Percentiles rank a stretch among this genome's conserved stretches.
phyloP scores from a whole-genome alignment of 2,113 vertebrate species.

The Halichoeres trimaculatus region DNA sequence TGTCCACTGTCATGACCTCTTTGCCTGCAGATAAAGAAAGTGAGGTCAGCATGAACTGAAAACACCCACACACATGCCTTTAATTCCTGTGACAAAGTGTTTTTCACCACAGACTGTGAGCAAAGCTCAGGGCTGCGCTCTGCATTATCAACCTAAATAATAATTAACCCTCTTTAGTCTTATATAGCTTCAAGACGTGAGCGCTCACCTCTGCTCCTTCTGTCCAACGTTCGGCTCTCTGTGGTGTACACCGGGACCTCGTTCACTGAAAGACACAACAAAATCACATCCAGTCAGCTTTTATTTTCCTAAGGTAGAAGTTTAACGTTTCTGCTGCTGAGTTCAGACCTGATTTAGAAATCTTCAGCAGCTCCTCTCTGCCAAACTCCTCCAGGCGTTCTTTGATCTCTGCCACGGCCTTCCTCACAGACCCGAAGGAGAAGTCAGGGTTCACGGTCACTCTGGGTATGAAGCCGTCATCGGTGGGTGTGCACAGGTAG shows the following conservation, averaged over 20 bases:
- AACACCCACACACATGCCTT: conserved; percentile 40
- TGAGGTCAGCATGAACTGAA: conserved; percentile 15
- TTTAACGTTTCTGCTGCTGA: not conserved
- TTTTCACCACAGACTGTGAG: conserved; percentile 1
- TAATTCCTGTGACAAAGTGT: conserved; percentile 12
- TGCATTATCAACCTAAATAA: conserved; percentile 20
- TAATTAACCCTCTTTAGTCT: conserved; percentile 49
- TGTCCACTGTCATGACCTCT: conserved; percentile 78
- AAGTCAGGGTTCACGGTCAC: conserved; percentile 85
- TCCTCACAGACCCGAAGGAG: conserved; percentile 82
- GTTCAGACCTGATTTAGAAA: conserved; percentile 84
- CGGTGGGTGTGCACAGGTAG: conserved; percentile 86
- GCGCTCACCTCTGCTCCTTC: conserved; percentile 80
- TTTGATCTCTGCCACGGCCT: conserved; percentile 85
- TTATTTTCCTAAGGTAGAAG: not conserved
- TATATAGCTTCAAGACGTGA: conserved; percentile 13
- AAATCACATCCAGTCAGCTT: not conserved
- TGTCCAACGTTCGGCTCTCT: conserved; percentile 80
- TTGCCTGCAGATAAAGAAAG: conserved; percentile 67
- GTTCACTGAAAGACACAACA: conserved; percentile 73
- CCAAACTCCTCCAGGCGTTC: conserved; percentile 84
- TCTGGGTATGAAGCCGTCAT: conserved; percentile 83
- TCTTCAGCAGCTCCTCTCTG: conserved; percentile 81
- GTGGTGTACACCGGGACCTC: conserved; percentile 85
- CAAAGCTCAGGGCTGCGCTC: not conserved